Base-by-base conservation (phyloP, 2,888 invertebrate species). In the Troilus luridus region DNA sequence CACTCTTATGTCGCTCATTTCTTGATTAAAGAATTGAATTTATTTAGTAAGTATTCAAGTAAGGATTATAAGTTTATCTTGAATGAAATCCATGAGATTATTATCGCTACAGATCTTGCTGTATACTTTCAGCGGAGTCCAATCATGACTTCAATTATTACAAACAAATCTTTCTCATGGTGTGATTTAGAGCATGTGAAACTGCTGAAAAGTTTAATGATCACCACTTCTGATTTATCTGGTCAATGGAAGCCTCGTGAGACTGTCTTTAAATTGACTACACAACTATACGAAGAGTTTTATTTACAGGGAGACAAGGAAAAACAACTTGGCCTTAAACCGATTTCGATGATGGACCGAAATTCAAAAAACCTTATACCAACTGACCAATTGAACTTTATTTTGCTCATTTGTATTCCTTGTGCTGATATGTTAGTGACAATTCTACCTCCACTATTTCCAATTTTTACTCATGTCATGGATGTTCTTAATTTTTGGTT, bases 91-190 rank as follows among this genome's bases (percentile, higher is more conserved):
- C 27, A 77, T 19, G 81, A 81, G 0, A 62, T 17, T 41, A 91
- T 91, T 64, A 41, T 91, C 9, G 91, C 88, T 21, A 91, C 91
- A 58, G 91, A 91, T 77, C 21, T 91, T 5, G 62, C 91, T n/a
- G 27, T 72, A 2, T 81, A 88, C 27, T 91, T 91, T 62, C 19
- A 60, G 24, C 11, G n/a, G 41, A 88, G 62, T 62, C n/a, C 2
- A 41, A 19, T 17, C 19, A 88, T 91, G 7, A 59, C 77, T 58
- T 27, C 59, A 56, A 88, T 91, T 14, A 41, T 91, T 21, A 24
- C 88, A 1, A 56, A 41, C 12, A 88, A 88, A 11, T 41, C 54
- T 56, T 91, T 91, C 67, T 60, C 67, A 7, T 91, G 62, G 91
- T 56, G 0, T 85, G 14, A 81, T 54, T 62, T 41, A 56, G 60